Base-by-base conservation (phyloP, 2,113 vertebrate species). In the Aphyosemion australe region DNA sequence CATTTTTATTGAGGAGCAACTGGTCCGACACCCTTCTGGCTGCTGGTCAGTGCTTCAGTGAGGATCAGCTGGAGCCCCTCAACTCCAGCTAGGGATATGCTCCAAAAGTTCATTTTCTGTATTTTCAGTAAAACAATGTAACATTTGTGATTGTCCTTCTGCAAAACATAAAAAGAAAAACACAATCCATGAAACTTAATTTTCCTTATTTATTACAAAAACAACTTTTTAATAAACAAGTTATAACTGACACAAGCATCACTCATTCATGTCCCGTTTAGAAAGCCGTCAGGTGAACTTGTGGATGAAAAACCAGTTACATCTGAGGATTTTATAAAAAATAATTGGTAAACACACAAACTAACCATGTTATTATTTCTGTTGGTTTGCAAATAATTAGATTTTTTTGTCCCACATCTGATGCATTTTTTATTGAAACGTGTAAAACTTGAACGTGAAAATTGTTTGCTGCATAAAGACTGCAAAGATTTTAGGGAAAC, bases 131-230 rank as follows among this genome's bases (percentile, higher is more conserved):
- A 37, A 37, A 37, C 6, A 1, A 8, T 37, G 6, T 8, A 8
- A 37, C 34, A 37, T 37, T 37, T 37, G 34, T 37, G 34, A 37
- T 37, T 10, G 9, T 8, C 34, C 9, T 37, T 37, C 34, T 37
- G 34, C 34, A 37, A 37, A 3, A 32, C 8, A 41, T 41, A n/a
- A n/a, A 1, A 39, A 39, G 12, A 42, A 26, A 67, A 14, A 69
- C 13, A 51, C 43, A 63, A 14, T 1, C 1, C 11, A 31, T 34
- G 10, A 12, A 42, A 42, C 12, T 2, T 5, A 42, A 14, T 67
- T 63, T 47, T 1, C 64, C 60, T 37, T 18, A 54, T 82, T 82
- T 79, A 82, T 59, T 78, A 58, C 32, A 72, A 70, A 65, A 70
- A 16, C 7, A 8, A 37, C 34, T 8, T 10, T 42, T 42, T 42